phyloP scores from a whole-genome alignment of 2,113 vertebrate species.

The Burhinus bistriatus region DNA sequence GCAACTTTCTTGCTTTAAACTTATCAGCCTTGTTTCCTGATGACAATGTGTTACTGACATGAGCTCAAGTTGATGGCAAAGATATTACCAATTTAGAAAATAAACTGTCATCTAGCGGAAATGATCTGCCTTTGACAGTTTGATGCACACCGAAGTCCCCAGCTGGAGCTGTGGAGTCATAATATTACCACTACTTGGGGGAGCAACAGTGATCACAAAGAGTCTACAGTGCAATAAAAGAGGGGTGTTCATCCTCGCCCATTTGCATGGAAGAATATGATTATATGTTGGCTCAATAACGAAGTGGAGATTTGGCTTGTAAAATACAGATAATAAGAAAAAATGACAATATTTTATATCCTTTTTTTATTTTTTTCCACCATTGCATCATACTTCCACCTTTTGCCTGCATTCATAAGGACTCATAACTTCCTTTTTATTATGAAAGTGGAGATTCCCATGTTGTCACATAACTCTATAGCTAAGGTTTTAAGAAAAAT shows the following conservation, averaged over 20 bases:
- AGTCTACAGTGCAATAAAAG: neutral
- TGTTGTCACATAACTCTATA: neutral
- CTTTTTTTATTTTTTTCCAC: neutral
- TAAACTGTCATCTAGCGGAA: neutral
- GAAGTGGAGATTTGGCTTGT: neutral
- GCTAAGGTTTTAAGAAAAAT: neutral
- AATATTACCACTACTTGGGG: neutral
- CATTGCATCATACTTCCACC: neutral
- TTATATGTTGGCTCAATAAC: neutral
- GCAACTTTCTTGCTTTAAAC: neutral
- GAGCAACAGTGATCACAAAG: neutral
- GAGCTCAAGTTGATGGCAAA: slow-evolving; percentile 7
- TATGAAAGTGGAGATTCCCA: neutral
- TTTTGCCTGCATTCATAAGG: neutral
- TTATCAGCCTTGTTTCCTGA: slow-evolving; percentile 1
- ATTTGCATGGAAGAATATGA: neutral
- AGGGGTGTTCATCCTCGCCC: rapidly evolving
- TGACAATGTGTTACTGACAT: slow-evolving; percentile 43
- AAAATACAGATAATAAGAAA: neutral
- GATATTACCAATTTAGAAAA: neutral
- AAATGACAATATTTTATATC: neutral
- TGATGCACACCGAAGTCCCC: neutral
- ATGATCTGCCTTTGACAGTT: neutral
- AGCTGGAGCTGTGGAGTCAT: neutral
- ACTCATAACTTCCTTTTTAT: neutral